Evolutionary conservation across 2,888 invertebrate genomes (phyloP), one percentile per base, ranked within the genome.

Genomic region (Muschampia plurimacula): DNA sequence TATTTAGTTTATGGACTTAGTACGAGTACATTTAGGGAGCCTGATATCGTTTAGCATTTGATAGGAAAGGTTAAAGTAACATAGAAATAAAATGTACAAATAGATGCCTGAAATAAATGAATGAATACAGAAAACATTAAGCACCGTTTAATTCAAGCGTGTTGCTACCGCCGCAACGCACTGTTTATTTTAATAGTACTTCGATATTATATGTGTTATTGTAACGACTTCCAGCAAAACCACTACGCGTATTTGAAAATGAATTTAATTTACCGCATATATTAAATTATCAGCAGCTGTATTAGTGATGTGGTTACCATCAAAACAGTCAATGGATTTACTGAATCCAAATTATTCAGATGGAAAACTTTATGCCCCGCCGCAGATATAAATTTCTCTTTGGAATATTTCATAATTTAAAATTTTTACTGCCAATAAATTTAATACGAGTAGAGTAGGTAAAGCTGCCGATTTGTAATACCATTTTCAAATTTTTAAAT

Each of bases 261-360:
- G 80, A 86, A 88, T 88, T 86, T 84, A 88, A 87, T 85, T 83
- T 22, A 67, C 66, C 67, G 32, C 67, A 79, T 83, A 79, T 80
- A 81, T 79, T 77, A 85, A 84, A 84, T 79, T 80, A 77, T 79
- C 80, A 77, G 74, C 76, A 81, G 74, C 78, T 74, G 80, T 84
- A 84, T 75, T 76, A 75, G 74, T 72, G 65, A 67, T 76, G 76
- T 73, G 77, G 76, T 78, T 77, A 73, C 70, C 60, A 72, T 67
- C 71, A 71, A 66, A 71, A 71, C 66, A 66, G 71, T 66, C 66
- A 66, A 60, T 60, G 71, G 71, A 70, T 65, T 65, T 64, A 65
- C 65, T 65, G 46, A 59, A 59, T 10, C 66, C 39, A 67, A 60
- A 52, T 71, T 71, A 71, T 60, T 75, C 66, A 66, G 44, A 46